phyloP scores from a whole-genome alignment of 1,140 invertebrate genomes.

The Apis laboriosa region DNA sequence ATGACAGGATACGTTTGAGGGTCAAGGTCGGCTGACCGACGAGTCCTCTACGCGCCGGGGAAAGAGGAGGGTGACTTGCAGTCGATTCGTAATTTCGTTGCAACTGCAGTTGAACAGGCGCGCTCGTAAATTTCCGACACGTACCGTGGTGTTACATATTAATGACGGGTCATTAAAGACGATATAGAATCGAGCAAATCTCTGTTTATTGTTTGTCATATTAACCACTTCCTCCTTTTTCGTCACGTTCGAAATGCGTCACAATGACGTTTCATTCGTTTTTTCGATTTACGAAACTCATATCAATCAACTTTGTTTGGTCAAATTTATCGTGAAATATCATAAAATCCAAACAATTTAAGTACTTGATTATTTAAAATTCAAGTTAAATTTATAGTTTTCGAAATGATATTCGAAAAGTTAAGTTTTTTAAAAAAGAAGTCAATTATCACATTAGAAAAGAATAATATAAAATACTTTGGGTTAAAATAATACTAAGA shows the following conservation, averaged over 20 bases:
- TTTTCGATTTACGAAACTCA: not conserved
- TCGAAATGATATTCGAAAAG: too few relatives aligned
- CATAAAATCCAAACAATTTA: too few relatives aligned
- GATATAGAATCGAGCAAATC: slow-evolving; percentile 31
- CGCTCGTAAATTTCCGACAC: slow-evolving; percentile 50
- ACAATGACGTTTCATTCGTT: not conserved
- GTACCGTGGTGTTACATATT: slow-evolving; percentile 38
- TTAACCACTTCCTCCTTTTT: not conserved
- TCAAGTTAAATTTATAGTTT: too few relatives aligned
- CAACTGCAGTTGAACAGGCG: slow-evolving; percentile 48
- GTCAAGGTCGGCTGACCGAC: slow-evolving; percentile 38
- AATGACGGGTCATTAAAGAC: slow-evolving; percentile 51
- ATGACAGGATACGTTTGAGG: slow-evolving; percentile 41
- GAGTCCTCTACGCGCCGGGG: slow-evolving; percentile 5
- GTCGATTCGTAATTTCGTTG: slow-evolving; percentile 52
- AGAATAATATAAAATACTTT: too few relatives aligned
- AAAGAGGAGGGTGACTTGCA: not conserved
- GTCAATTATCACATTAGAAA: too few relatives aligned
- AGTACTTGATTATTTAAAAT: too few relatives aligned
- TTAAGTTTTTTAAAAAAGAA: too few relatives aligned
- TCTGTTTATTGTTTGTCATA: not conserved
- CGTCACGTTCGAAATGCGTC: not conserved
- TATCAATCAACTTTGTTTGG: too few relatives aligned
- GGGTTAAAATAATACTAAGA: too few relatives aligned
- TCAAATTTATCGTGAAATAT: too few relatives aligned